Evolutionary conservation across 2,888 invertebrate species (phyloP), one percentile per base, ranked within the genome.

Genomic region (Neoaliturus tenellus): DNA sequence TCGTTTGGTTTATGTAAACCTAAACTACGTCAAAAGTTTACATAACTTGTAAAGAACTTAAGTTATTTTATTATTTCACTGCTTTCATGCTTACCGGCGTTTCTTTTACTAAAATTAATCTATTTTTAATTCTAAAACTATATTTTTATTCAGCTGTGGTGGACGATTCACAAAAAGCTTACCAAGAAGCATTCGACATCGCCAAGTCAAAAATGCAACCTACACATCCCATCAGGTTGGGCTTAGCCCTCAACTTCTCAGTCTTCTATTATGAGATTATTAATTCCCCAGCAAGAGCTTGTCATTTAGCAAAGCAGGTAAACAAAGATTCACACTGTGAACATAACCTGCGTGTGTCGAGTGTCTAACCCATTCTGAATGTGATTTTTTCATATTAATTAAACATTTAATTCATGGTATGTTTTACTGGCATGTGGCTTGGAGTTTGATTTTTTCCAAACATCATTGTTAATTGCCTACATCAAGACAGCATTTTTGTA

Each of bases 211-310:
- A 98, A 95, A 98, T 99, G 98, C 97, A 97, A 93, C 98, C 99
- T 89, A 99, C 99, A 91, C 99, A 99, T 93, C 99, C 99, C 90
- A 99, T 99, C 93, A 95, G 99, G 91, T 96, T 99, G 92, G 99
- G 99, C 91, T 95, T 99, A 91, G 99, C 99, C 89, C 95, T 99
- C 93, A 99, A 99, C 96, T 99, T 98, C 95, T 99, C 99, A 91
- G 99, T 99, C 92, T 99, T 99, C 95, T 98, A 98, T 96, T 99
- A 99, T 93, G 99, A 99, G 96, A 99, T 99, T 92, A 96, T 98
- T 93, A 99, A 98, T 95, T 97, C 98, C 91, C 99, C 99, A 91
- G 98, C 98, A 92, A 95, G 98, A 92, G 99, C 99, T 92, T 99
- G 99, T 93, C 98, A 98, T 93, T 95, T 99, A 93, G 99, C 99